phyloP scores from a whole-genome alignment of 2,888 invertebrate species.

The Drosophila tanythrix region DNA sequence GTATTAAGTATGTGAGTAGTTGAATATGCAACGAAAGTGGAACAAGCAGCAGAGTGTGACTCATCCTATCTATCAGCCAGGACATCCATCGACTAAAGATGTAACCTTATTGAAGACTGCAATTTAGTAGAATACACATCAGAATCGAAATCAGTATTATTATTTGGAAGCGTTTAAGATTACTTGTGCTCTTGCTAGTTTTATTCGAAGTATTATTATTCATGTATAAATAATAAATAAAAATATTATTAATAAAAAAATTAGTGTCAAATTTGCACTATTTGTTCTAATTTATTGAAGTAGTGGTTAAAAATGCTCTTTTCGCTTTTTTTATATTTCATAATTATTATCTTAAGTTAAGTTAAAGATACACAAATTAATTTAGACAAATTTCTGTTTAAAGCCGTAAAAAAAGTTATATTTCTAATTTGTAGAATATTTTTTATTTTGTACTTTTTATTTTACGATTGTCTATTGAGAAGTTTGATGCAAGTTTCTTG shows the following conservation, averaged over 20 bases:
- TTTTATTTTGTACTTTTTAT: no score
- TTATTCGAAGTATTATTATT: not conserved
- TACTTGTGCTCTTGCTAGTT: not conserved
- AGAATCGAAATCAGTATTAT: not conserved
- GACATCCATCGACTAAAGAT: not conserved
- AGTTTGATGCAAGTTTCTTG: not conserved
- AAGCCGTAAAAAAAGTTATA: no score
- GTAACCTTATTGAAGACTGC: not conserved
- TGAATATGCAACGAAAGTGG: conserved; percentile 1
- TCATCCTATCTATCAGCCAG: not conserved
- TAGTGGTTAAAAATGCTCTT: no score
- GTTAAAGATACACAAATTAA: no score
- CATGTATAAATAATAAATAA: not conserved
- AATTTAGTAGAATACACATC: not conserved
- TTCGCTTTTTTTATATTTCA: not conserved
- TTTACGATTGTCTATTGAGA: no score
- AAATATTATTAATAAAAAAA: not conserved
- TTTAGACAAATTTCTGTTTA: not conserved
- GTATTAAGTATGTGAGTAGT: not conserved
- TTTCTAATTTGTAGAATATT: no score
- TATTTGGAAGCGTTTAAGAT: not conserved
- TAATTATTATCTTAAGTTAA: not conserved
- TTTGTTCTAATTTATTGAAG: not conserved
- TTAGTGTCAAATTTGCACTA: not conserved
- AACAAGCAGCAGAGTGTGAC: not conserved